phyloP scores from a whole-genome alignment of 2,888 invertebrate species.

The Sarcophaga subvicina region DNA sequence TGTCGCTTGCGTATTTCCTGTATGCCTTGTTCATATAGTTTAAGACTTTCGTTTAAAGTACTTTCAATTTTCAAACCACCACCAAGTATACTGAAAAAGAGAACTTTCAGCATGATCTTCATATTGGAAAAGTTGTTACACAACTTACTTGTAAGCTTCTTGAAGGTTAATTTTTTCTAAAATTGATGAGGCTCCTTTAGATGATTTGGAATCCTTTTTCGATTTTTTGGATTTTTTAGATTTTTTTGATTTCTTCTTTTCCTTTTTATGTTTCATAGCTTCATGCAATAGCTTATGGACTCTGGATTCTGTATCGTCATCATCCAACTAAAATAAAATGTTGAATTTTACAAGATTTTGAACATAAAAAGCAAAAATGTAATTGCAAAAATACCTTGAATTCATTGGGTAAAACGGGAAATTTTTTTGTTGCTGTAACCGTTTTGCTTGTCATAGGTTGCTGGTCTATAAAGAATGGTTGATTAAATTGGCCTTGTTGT shows the following conservation, averaged over 20 bases:
- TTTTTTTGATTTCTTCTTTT: conserved; percentile 86
- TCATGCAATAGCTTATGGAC: conserved; percentile 93
- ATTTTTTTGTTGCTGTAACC: neutral
- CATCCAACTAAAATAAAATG: conserved; percentile 82
- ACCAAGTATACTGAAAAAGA: conserved; percentile 38
- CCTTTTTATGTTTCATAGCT: conserved; percentile 87
- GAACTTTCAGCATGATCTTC: neutral
- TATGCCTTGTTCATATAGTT: conserved; percentile 76
- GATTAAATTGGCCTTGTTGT: conserved; percentile 85
- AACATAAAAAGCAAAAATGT: neutral
- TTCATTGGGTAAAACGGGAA: conserved; percentile 64
- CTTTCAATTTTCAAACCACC: conserved; percentile 81
- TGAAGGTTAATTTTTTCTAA: conserved; percentile 86
- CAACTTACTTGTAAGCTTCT: conserved; percentile 85
- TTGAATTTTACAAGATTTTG: neutral
- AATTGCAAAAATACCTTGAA: conserved; percentile 64
- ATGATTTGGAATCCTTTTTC: conserved; percentile 76
- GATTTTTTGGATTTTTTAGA: conserved; percentile 82
- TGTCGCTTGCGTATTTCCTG: conserved; percentile 77
- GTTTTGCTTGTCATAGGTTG: conserved; percentile 5
- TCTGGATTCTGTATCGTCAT: conserved; percentile 93
- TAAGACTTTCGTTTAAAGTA: conserved; percentile 75
- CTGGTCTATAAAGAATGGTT: conserved; percentile 83
- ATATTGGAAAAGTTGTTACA: neutral
- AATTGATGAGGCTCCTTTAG: conserved; percentile 82